Evolutionary conservation across 2,888 invertebrate species (phyloP), one percentile per base, ranked within the genome.

Genomic region (Horisme vitalbata): DNA sequence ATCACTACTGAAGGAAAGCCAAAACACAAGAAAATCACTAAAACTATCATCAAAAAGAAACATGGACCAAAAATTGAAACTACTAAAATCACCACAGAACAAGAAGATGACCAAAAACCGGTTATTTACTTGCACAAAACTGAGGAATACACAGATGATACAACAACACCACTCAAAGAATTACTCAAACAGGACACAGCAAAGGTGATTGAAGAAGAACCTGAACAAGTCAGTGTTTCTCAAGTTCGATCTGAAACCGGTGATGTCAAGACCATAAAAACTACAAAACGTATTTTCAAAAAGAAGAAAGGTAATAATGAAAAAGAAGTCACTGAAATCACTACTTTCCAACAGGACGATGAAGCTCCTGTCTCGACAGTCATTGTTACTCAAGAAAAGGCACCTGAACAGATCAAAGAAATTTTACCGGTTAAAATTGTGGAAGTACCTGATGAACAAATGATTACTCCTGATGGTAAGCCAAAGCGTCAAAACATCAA

Each of bases 401-500:
- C 21, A 10, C 46, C 58, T 3, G 50, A 55, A 13, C 14, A 48
- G 1, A 10, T n/a, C 0, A 36, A 45, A 20, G 24, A 43, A 0
- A n/a, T 7, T 0, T 1, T 41, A 4, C 48, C 48, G 0, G 34
- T 38, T 0, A 46, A 58, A 3, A 55, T 61, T 59, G 75, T 48
- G 60, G 85, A 67, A 73, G 80, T 35, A 63, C 79, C 54, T 64
- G 78, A 20, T 2, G 76, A 83, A 45, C 86, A 88, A 48, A 61
- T 75, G 1, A 65, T 75, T 5, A 37, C 59, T 2, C 55, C 57
- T 0, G 63, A 65, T 13, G 65, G 66, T 57, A 65, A 62, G 65
- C 59, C 52, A 2, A 51, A 45, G 7, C 63, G 58, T 37, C 69
- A 58, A 45, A 77, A 57, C 0, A 66, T 75, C 8, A 74, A 70